phyloP scores from a whole-genome alignment of 37 sponge, comb jelly and placozoan species.

The Lycopodina hypogea region DNA sequence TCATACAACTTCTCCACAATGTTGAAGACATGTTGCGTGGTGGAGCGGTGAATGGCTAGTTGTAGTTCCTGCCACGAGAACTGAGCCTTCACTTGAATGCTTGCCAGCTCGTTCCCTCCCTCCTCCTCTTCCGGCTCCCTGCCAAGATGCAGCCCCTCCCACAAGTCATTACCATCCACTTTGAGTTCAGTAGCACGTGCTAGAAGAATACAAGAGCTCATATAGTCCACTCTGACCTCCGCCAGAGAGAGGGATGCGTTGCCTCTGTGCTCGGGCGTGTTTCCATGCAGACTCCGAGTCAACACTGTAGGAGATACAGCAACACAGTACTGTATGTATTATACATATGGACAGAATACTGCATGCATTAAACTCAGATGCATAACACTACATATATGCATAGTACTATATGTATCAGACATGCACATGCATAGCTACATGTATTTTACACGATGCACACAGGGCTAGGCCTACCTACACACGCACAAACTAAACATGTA shows the following conservation, averaged over 20 bases:
- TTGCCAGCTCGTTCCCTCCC: constrained; percentile 3
- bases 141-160: constrained; percentile 48
- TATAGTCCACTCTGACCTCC: constrained; percentile 75
- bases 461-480: too few relatives aligned
- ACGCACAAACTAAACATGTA: too few relatives aligned
- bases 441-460: too few relatives aligned
- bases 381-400: neutral
- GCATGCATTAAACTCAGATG: neutral
- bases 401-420: neutral
- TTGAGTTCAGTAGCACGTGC: constrained; percentile 29
- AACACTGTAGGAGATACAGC: constrained; percentile 28
- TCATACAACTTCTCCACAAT: constrained; percentile 65
- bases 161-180: constrained; percentile 34
- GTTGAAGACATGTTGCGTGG: constrained; percentile 49
- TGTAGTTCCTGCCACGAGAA: constrained; percentile 63
- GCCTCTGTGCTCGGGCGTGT: constrained; percentile 55
- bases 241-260: constrained; percentile 28
- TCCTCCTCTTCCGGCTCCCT: neutral
- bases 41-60: constrained; percentile 60
- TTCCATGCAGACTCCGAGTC: constrained; percentile 45
- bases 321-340: neutral
- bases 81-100: constrained; percentile 8
- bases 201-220: constrained; percentile 63
- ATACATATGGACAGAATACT: neutral
- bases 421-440: neutral